Base-by-base conservation (phyloP, 1,140 invertebrate genomes). In the Pectinophora gossypiella region DNA sequence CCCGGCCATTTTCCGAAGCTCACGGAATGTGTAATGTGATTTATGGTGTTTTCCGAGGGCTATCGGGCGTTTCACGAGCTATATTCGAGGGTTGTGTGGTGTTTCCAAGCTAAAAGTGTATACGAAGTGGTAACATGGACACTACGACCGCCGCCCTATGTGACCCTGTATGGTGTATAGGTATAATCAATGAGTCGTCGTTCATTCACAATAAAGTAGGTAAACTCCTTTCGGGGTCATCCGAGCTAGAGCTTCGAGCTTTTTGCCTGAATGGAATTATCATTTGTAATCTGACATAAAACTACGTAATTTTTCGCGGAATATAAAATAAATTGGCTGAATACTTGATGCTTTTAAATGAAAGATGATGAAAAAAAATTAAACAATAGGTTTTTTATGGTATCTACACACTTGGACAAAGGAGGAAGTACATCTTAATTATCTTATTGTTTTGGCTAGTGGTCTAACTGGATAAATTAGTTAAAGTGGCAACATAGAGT, bases 131-230 rank as follows among this genome's bases (percentile, higher is more conserved):
- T 61, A 61, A 52, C 58, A 71, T 54, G 57, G 62, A 51, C 32
- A 56, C 47, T 61, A 53, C 57, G 78, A 85, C 72, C 79, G 73
- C 78, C 80, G 82, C 82, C 82, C 82, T 82, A 73, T 59, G 60
- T 82, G 64, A 70, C 68, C 64, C 67, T 76, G 69, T 65, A 57
- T 73, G 62, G 59, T 70, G 64, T 78, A 73, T 77, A 73, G 64
- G 51, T 82, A 79, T 79, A 83, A 82, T 81, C 82, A 83, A 86
- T 85, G 79, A 84, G 61, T 69, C 46, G 56, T 59, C 64, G 67
- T 86, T 87, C 85, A 87, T 87, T 86, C 85, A 87, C 78, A 71
- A 84, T 84, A 81, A 76, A 71, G 73, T 78, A 77, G 68, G 64
- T 62, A 64, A 20, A 61, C 67, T 65, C 55, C 62, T 72, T 69